These are phyloP conservation scores for Hypsopygia costalis DNA, from an alignment of 2,888 invertebrate species.

Conservation along the genomic window DNA sequence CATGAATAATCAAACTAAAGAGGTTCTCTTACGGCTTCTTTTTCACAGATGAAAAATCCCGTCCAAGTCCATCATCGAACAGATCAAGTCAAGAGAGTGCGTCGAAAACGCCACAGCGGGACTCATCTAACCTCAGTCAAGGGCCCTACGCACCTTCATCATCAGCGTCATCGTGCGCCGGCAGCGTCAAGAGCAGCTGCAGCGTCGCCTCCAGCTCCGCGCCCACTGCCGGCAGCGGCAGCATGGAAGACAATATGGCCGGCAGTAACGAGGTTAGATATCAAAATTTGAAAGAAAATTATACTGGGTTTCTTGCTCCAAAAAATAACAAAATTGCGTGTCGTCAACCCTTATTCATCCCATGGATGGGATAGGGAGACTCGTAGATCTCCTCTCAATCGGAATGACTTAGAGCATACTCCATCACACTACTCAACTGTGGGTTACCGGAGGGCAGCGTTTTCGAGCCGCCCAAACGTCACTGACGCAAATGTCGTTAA, in stretches of 20 bases:
- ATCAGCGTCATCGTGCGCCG: conserved; percentile 45
- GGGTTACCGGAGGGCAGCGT: no score
- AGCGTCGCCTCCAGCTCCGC: conserved; percentile 48
- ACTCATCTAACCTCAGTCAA: conserved; percentile 42
- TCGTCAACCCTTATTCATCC: no score
- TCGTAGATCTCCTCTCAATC: no score
- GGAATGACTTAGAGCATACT: no score
- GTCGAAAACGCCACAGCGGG: conserved; percentile 69
- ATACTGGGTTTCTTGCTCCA: no score
- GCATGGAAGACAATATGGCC: conserved; percentile 55
- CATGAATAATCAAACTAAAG: no score
- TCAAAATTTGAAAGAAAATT: no score
- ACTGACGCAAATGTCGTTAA: no score
- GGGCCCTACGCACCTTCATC: conserved; percentile 68
- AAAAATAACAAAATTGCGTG: no score
- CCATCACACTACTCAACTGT: no score
- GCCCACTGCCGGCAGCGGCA: conserved; percentile 33
- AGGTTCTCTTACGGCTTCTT: not conserved
- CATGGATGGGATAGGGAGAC: no score
- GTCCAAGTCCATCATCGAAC: conserved; percentile 74
- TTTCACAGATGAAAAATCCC: conserved; percentile 66
- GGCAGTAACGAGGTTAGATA: conserved; percentile 50
- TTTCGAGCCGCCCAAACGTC: no score
- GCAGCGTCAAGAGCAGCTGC: conserved; percentile 53
- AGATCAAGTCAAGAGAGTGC: conserved; percentile 68